Evolutionary conservation across 2,113 vertebrate species (phyloP).

Genomic region (Actenoides lindsayi): DNA sequence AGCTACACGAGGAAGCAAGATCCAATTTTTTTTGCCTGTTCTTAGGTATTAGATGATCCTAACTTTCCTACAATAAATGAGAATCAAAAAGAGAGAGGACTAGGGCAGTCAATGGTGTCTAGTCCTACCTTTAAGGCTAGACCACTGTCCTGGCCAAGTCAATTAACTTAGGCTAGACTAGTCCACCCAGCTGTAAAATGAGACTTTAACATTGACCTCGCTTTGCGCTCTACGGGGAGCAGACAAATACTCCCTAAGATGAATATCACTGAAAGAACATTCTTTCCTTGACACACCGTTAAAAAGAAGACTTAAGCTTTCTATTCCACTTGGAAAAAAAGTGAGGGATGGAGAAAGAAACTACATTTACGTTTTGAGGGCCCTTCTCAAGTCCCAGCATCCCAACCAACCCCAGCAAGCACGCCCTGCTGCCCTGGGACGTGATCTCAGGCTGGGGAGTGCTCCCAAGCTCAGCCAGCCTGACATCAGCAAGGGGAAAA

Average conservation of each 20-base stretch:
- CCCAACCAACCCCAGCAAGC: not conserved
- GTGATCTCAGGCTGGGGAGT: not conserved
- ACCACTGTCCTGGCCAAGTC: not conserved
- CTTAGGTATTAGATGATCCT: not conserved
- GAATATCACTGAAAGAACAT: not conserved
- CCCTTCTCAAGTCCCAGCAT: not conserved
- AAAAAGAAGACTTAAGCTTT: constrained; percentile 2
- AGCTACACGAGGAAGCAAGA: not conserved
- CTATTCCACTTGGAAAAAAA: not conserved
- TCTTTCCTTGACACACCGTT: not conserved
- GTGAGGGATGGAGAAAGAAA: not conserved
- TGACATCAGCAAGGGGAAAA: not conserved
- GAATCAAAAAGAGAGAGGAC: not conserved
- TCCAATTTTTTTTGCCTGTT: not conserved
- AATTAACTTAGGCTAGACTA: not conserved
- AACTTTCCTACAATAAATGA: not conserved
- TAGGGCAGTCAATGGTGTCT: not conserved
- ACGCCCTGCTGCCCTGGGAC: not conserved
- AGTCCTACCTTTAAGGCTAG: not conserved
- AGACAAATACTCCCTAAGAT: not conserved
- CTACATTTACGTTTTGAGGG: not conserved
- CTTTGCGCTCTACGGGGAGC: not conserved
- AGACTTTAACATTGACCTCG: not conserved
- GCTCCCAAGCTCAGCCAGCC: not conserved
- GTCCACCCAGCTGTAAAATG: not conserved